A percentile compares a stretch with the other conserved stretches of the same genome.
These are phyloP conservation scores for Epinephelus fuscoguttatus DNA, from an alignment of 2,113 vertebrate genomes.

Conservation along the genomic window DNA sequence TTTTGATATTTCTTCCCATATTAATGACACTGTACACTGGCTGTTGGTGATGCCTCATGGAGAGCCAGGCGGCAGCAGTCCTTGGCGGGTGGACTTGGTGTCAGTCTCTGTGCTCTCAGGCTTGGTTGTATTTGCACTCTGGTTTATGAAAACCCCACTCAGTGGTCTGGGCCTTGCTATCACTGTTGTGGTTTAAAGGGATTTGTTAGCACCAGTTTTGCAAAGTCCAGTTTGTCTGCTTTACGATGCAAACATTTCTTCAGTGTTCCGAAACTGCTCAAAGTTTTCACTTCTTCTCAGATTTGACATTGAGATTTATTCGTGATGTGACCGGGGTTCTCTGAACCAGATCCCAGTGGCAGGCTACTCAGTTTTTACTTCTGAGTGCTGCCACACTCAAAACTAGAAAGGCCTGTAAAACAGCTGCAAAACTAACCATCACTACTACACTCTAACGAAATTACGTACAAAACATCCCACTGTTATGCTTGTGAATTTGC, in stretches of 20 bases:
- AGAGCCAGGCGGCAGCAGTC: conserved; percentile 24
- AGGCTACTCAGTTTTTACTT: conserved; percentile 39
- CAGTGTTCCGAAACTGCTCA: neutral
- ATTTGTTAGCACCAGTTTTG: neutral
- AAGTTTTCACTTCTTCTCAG: neutral
- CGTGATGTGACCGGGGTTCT: conserved; percentile 23
- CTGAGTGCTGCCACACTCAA: conserved; percentile 20
- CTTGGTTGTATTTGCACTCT: conserved; percentile 2
- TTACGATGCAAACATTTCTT: conserved; percentile 15
- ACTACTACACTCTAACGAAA: neutral
- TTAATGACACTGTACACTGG: neutral
- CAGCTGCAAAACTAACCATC: neutral
- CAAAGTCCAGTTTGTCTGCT: neutral
- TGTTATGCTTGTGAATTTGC: neutral
- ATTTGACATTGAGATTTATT: neutral
- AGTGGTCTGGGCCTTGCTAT: neutral
- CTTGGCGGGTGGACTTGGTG: conserved; percentile 19
- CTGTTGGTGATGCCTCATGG: conserved; percentile 14
- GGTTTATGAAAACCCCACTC: neutral
- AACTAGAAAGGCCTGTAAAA: neutral
- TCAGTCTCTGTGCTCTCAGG: conserved; percentile 13
- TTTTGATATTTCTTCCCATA: neutral
- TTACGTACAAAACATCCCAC: neutral
- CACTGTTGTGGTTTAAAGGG: conserved; percentile 7
- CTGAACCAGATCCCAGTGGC: conserved; percentile 19